Percentiles rank a stretch among this genome's conserved stretches.
phyloP scores from a whole-genome alignment of 64 coral and sea anemone genomes.

The Montipora capricornis region DNA sequence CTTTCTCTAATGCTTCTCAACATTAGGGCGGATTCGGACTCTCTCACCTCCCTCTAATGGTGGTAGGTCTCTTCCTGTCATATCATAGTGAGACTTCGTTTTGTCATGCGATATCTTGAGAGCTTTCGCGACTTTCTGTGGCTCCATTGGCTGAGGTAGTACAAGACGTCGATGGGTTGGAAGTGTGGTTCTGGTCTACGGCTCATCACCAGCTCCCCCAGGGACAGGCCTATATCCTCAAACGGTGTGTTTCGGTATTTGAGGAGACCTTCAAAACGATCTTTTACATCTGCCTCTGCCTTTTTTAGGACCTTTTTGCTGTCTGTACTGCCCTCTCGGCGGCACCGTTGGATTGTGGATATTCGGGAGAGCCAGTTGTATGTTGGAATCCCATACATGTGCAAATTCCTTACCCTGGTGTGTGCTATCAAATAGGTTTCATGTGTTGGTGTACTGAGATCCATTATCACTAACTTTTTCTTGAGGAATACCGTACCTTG shows the following conservation, averaged over 20 bases:
- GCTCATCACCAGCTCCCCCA: slow-evolving; percentile 39
- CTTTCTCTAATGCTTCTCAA: slow-evolving; percentile 28
- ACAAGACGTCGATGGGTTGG: too few relatives aligned
- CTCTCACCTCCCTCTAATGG: too few relatives aligned
- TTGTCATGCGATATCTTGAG: too few relatives aligned
- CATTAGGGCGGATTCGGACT: too few relatives aligned
- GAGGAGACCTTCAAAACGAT: slow-evolving; percentile 49
- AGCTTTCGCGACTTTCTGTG: too few relatives aligned
- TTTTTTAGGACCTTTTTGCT: slow-evolving; percentile 50
- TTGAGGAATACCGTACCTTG: neutral
- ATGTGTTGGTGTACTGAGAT: slow-evolving; percentile 15
- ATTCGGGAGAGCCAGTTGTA: slow-evolving; percentile 18
- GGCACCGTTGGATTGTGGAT: slow-evolving; percentile 51
- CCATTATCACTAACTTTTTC: neutral
- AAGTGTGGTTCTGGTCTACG: too few relatives aligned
- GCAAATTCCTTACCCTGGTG: slow-evolving; percentile 33
- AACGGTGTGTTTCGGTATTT: slow-evolving; percentile 69
- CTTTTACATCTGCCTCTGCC: slow-evolving; percentile 41
- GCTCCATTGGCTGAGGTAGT: too few relatives aligned
- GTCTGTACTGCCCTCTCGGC: slow-evolving; percentile 49
- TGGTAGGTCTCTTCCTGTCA: neutral
- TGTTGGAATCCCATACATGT: slow-evolving; percentile 5
- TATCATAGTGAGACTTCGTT: neutral
- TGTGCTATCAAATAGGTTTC: slow-evolving; percentile 32
- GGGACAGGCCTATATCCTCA: slow-evolving; percentile 71